These are phyloP conservation scores for Loriculus beryllinus DNA, from an alignment of 2,797 vertebrate species.

Conservation along the genomic window DNA sequence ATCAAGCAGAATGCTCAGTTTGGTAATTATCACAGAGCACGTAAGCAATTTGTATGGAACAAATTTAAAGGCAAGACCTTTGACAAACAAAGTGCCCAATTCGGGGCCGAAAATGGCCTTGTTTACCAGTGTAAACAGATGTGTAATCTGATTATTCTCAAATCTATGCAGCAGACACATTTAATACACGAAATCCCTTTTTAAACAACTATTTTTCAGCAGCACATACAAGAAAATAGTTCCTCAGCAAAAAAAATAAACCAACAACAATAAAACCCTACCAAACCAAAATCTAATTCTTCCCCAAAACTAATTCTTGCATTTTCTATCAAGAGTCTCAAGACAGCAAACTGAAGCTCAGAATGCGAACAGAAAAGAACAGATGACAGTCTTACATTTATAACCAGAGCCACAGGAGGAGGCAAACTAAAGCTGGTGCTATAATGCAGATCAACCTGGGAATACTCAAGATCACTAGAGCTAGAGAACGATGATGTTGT, in stretches of 20 bases:
- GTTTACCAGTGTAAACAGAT: background rate
- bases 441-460: background rate
- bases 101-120: background rate
- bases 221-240: background rate
- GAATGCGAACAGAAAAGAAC: background rate
- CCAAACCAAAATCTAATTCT: background rate
- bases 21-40: background rate
- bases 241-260: background rate
- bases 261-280: background rate
- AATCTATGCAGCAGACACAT: background rate
- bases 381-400: background rate
- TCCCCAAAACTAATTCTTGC: background rate
- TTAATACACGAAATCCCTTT: background rate
- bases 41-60: background rate
- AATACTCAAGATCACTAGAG: background rate
- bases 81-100: background rate
- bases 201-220: background rate
- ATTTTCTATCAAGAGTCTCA: background rate
- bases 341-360: background rate
- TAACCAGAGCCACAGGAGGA: background rate
- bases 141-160: background rate
- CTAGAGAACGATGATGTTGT: background rate
- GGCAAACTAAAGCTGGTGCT: background rate
- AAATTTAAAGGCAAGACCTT: background rate
- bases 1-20: background rate